Evolutionary conservation across 2,888 invertebrate genomes (phyloP).

Genomic region (Caenorhabditis virilis): DNA sequence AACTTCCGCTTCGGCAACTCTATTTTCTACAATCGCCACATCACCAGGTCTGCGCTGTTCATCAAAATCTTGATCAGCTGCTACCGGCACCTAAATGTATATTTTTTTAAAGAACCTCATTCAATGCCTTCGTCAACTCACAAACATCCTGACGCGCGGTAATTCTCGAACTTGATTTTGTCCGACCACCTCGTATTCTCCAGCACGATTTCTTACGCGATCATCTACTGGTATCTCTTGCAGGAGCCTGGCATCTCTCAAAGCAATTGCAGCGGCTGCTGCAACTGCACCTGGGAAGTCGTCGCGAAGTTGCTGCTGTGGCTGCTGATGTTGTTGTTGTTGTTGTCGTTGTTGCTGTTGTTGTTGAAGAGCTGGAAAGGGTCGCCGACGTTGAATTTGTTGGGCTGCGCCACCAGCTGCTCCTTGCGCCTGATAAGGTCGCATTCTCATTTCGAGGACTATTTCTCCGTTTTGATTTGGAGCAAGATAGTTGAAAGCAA

Average conservation of each 20-base stretch:
- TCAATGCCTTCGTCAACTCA: too few species aligned
- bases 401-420: background rate
- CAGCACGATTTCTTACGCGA: background rate
- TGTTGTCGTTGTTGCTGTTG: background rate
- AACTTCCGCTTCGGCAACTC: background rate
- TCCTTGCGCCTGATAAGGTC: constrained; percentile 1
- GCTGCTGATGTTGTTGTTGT: too few species aligned
- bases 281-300: background rate
- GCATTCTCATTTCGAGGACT: constrained; percentile 5
- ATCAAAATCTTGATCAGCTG: too few species aligned
- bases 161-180: background rate
- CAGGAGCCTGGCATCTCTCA: background rate
- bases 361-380: background rate
- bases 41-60: too few species aligned
- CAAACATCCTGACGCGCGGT: too few species aligned
- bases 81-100: too few species aligned
- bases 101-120: too few species aligned
- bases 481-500: background rate
- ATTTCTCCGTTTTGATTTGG: constrained; percentile 4
- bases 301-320: background rate
- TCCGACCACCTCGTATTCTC: background rate
- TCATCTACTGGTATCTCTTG: too few species aligned
- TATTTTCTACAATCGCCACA: background rate
- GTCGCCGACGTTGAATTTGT: background rate
- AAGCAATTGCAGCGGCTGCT: background rate